These are phyloP conservation scores for Erinaceus europaeus DNA, from an alignment of 2,113 vertebrate genomes.

Conservation along the genomic window DNA sequence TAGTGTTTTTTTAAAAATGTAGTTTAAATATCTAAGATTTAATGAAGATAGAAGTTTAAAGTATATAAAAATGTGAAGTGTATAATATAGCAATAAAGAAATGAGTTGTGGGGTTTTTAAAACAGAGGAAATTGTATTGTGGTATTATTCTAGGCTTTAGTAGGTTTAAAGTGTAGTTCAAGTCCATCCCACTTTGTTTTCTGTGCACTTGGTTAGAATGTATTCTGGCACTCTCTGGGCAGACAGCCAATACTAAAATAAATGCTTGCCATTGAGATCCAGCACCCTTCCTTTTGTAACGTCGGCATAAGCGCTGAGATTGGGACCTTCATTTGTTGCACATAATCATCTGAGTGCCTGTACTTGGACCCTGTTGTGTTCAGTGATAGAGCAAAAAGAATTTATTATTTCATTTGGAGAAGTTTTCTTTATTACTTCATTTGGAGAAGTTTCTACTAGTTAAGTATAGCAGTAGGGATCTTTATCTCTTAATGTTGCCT, in stretches of 20 bases:
- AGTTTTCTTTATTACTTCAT: too few relatives aligned
- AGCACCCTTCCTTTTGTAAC: conserved; percentile 63
- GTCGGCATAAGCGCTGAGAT: conserved; percentile 41
- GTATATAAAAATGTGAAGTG: background rate
- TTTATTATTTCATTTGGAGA: background rate
- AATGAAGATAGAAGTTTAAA: conserved; percentile 21
- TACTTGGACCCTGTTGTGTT: conserved; percentile 39
- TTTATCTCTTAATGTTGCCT: conserved; percentile 21
- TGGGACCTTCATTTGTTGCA: conserved; percentile 55
- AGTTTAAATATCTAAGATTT: conserved; percentile 10
- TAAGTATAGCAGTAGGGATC: background rate
- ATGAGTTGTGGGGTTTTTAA: background rate
- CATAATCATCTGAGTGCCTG: background rate
- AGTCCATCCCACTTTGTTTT: conserved; percentile 54
- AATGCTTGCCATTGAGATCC: conserved; percentile 19
- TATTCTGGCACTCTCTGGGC: conserved; percentile 62
- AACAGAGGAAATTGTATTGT: conserved; percentile 48
- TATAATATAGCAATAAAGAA: conserved; percentile 25
- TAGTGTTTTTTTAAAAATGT: background rate
- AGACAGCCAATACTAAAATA: conserved; percentile 71
- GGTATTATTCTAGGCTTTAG: conserved; percentile 52
- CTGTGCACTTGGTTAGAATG: conserved; percentile 68
- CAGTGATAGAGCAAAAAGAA: background rate
- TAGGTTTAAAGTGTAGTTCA: conserved; percentile 66
- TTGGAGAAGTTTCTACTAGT: conserved; percentile 28